Percentiles rank a stretch among this genome's conserved stretches.
Evolutionary conservation across 92 coral and sea anemone species (phyloP).

Genomic region (Phenganax subtilis): DNA sequence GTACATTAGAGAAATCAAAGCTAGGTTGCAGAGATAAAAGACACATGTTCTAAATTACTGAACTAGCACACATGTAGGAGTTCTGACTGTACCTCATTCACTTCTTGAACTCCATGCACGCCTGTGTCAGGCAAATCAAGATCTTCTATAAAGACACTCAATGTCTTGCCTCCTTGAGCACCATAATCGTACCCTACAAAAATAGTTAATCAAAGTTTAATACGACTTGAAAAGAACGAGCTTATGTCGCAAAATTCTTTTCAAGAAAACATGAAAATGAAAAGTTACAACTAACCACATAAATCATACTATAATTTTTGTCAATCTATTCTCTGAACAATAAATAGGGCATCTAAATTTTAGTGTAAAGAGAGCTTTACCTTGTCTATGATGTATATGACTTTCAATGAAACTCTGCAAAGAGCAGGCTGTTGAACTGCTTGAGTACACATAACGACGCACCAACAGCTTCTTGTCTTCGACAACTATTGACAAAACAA

Average conservation of each 20-base stretch:
- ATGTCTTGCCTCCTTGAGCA: constrained; percentile 82
- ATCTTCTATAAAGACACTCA: constrained; percentile 87
- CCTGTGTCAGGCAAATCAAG: constrained; percentile 77
- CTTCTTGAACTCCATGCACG: constrained; percentile 73
- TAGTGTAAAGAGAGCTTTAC: constrained; percentile 39
- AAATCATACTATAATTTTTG: not conserved
- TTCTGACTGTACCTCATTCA: constrained; percentile 68
- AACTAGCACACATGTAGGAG: not conserved
- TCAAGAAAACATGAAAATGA: too few relatives aligned
- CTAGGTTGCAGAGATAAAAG: not conserved
- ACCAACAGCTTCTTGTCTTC: constrained; percentile 90
- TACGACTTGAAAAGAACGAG: too few relatives aligned
- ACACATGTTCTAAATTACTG: not conserved
- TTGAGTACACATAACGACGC: constrained; percentile 87
- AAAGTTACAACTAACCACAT: too few relatives aligned
- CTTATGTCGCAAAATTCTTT: too few relatives aligned
- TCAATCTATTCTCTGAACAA: not conserved
- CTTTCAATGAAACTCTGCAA: constrained; percentile 82
- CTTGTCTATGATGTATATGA: constrained; percentile 92
- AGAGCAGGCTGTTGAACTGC: constrained; percentile 79
- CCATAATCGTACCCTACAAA: constrained; percentile 86
- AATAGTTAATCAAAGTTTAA: not conserved
- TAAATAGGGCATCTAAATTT: not conserved
- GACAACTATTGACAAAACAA: constrained; percentile 22
- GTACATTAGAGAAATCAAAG: too few relatives aligned